Evolutionary conservation across 2,888 invertebrate genomes (phyloP).

Genomic region (Troilus luridus): DNA sequence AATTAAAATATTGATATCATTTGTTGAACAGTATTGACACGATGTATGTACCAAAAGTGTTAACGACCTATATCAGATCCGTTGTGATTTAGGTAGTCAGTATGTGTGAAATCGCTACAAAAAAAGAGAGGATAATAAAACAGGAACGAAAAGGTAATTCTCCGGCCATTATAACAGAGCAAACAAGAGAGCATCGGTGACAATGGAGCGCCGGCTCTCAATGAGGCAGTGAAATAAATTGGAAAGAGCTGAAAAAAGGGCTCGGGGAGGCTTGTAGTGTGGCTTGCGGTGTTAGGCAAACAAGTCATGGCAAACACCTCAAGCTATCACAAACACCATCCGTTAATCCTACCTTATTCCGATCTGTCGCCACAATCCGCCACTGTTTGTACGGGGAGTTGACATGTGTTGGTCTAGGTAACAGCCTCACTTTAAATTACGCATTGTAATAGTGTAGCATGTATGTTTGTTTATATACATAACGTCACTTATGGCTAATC

Average conservation of each 20-base stretch:
- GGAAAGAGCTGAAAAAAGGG: constrained; percentile 22
- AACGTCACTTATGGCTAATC: too few species aligned
- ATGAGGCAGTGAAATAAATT: background rate
- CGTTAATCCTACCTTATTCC: background rate
- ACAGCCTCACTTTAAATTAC: too few species aligned
- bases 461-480: too few species aligned
- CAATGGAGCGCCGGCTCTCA: background rate
- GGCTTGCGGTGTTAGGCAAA: background rate
- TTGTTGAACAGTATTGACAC: background rate
- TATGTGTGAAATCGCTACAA: background rate
- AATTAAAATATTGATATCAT: background rate
- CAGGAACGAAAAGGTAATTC: background rate
- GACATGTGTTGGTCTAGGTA: background rate
- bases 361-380: background rate
- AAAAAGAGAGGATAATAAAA: background rate
- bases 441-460: too few species aligned
- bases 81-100: background rate
- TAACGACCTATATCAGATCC: background rate
- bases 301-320: background rate
- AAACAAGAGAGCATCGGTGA: background rate
- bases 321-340: background rate
- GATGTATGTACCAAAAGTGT: background rate
- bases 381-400: background rate
- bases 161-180: background rate
- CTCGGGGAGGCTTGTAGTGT: background rate